These are phyloP conservation scores for Entomobrya proxima DNA, from an alignment of 2,888 invertebrate species.

Conservation along the genomic window DNA sequence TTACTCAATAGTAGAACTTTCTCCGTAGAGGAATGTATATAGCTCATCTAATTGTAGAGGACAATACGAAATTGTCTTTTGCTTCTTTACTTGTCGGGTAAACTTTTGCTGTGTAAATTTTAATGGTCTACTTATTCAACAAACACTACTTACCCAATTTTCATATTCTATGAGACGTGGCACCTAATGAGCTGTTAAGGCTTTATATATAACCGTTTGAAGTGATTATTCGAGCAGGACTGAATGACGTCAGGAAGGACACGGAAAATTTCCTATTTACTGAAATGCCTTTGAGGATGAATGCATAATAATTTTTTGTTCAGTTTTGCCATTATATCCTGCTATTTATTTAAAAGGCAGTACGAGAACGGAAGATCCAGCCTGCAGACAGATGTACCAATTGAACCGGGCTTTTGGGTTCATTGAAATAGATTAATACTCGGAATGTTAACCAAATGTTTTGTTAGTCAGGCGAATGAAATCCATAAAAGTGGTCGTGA, in stretches of 20 bases:
- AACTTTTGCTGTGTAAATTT: background rate
- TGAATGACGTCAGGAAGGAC: background rate
- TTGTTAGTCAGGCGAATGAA: no score
- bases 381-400: no score
- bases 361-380: no score
- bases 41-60: background rate
- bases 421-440: no score
- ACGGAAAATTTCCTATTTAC: background rate
- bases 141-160: slow-evolving; percentile 4
- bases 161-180: background rate
- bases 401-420: no score
- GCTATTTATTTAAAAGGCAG: no score
- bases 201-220: background rate
- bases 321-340: no score
- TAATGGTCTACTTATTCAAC: slow-evolving; percentile 23
- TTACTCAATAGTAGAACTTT: no score
- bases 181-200: background rate
- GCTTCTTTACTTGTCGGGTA: background rate
- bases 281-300: background rate
- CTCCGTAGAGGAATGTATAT: no score
- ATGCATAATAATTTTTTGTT: no score
- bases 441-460: no score
- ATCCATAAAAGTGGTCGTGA: background rate
- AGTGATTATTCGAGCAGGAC: background rate
- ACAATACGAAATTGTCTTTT: background rate